These are phyloP conservation scores for Okamejei kenojei DNA, from an alignment of 2,797 vertebrate genomes.

Conservation along the genomic window DNA sequence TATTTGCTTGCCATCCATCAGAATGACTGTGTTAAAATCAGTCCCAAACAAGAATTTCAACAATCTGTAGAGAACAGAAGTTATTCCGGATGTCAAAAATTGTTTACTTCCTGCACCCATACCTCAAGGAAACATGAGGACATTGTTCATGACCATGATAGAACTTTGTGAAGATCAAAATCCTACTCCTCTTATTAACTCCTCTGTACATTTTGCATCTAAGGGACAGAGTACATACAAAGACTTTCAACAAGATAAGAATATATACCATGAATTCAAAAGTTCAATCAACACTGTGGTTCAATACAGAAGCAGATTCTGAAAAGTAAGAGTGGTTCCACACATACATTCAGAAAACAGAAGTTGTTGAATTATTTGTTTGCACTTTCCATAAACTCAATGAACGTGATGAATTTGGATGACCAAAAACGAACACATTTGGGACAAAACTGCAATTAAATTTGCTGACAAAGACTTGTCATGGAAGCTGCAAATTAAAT, in stretches of 20 bases:
- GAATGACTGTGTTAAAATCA: not conserved
- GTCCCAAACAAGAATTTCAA: not conserved
- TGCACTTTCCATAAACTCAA: not conserved
- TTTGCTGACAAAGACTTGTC: not conserved
- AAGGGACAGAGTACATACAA: not conserved
- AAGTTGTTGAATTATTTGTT: not conserved
- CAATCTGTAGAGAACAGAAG: slow-evolving; percentile 11
- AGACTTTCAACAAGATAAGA: not conserved
- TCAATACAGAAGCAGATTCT: not conserved
- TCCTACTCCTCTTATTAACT: not conserved
- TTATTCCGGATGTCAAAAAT: not conserved
- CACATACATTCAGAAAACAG: not conserved
- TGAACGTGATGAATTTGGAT: not conserved
- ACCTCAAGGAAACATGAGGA: not conserved
- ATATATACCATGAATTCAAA: not conserved
- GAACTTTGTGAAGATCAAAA: not conserved
- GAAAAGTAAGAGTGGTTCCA: not conserved
- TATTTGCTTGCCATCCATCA: not conserved
- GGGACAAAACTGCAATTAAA: not conserved
- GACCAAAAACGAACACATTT: not conserved
- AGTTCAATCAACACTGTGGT: not conserved
- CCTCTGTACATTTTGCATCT: too few relatives aligned
- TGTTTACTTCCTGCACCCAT: not conserved
- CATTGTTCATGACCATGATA: not conserved
- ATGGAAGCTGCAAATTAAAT: slow-evolving; percentile 23